Base-by-base conservation (phyloP, 2,113 vertebrate species). In the Electrona antarctica region DNA sequence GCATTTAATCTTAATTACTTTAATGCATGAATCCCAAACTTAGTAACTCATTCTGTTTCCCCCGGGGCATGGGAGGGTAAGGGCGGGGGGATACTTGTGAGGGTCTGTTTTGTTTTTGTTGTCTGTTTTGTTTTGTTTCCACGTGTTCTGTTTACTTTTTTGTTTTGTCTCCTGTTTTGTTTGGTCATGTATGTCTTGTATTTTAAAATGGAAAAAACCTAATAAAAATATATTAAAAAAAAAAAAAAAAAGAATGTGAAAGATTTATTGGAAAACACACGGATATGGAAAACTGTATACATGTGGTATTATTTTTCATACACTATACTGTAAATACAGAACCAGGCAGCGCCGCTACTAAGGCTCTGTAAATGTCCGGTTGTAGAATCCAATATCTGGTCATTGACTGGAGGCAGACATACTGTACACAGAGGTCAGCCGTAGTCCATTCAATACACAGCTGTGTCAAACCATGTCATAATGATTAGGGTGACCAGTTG, bases 381-480 rank as follows among this genome's bases (percentile, higher is more conserved):
- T 48, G 0, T 60, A 58, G 76, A 87, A 85, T 76, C 51, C 58
- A 81, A 81, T 72, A 82, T 68, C 21, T 56, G 61, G 7, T 62
- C 63, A 81, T 57, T 47, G 60, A 62, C 60, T 14, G n/a, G 60
- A 62, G 55, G 55, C 55, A 64, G 3, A 64, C 79, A 80, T n/a
- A n/a, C n/a, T n/a, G n/a, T 77, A 80, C 72, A 74, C 33, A 67
- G 71, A 80, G 73, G 83, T 77, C 78, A 87, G 51, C 71, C 21
- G 48, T 15, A 65, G 79, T 68, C 64, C 48, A 71, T 81, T 77
- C 69, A 73, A 84, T 77, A 71, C n/a, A 69, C 55, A 78, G 73
- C 69, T 55, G 64, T n/a, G 66, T 73, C 21, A 63, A 80, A 74
- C 79, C 56, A 56, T 81, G 81, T 82, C 64, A 65, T 49, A 74